Conservation (phyloP, 2,113 vertebrate species). For the Meriones unguiculatus region DNA sequence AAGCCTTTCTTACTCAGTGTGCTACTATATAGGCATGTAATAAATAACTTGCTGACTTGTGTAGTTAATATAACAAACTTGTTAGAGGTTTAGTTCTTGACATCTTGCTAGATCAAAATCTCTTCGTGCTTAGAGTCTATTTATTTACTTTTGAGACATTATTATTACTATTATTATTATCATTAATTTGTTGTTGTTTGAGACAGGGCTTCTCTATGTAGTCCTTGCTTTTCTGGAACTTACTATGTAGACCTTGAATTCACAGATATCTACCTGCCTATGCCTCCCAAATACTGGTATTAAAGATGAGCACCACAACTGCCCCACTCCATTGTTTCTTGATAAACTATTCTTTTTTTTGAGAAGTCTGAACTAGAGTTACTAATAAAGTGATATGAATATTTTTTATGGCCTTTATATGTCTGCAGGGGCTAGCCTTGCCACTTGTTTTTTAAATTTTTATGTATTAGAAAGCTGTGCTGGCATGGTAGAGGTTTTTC, state of each 20-base stretch:
- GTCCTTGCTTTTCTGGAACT: neutral
- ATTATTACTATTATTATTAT: neutral
- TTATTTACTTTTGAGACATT: neutral
- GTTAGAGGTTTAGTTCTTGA: neutral
- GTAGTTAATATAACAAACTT: slow-evolving; percentile 23
- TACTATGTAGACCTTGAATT: neutral
- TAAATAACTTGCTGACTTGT: neutral
- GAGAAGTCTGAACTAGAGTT: neutral
- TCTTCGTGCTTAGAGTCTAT: neutral
- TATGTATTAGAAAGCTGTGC: neutral
- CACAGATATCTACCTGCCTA: no score
- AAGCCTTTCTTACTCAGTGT: slow-evolving; percentile 12
- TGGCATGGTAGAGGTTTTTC: neutral
- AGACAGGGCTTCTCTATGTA: neutral
- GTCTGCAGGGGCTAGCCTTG: neutral
- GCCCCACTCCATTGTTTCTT: neutral
- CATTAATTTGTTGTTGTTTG: neutral
- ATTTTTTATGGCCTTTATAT: neutral
- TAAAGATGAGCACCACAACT: no score
- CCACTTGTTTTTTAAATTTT: neutral
- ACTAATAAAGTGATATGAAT: neutral
- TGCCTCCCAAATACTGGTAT: no score
- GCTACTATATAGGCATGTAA: slow-evolving; percentile 12
- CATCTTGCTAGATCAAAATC: neutral
- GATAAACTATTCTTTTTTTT: neutral